A percentile compares a stretch with the other conserved stretches of the same genome.
Conservation (phyloP, 1,140 invertebrate species). For the Acyrthosiphon pisum region DNA sequence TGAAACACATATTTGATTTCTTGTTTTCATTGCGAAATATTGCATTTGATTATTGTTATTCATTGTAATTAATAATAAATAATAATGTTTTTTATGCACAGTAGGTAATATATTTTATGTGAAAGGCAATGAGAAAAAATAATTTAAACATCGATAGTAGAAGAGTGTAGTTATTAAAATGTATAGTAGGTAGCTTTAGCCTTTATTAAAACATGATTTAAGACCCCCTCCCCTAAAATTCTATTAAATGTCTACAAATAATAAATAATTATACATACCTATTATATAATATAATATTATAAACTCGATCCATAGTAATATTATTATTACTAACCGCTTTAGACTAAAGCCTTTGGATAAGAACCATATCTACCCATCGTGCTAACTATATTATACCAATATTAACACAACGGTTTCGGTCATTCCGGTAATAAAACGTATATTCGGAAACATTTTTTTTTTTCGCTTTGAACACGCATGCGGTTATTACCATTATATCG, state of each 20-base stretch:
- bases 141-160: neutral
- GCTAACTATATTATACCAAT: neutral
- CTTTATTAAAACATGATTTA: neutral
- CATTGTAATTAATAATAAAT: neutral
- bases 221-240: neutral
- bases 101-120: neutral
- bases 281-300: neutral
- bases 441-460: neutral
- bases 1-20: neutral
- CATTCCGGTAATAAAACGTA: neutral
- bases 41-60: neutral
- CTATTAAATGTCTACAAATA: neutral
- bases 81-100: neutral
- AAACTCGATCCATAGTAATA: neutral
- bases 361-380: neutral
- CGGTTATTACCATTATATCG: neutral
- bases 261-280: neutral
- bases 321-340: neutral
- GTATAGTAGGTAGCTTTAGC: neutral
- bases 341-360: neutral
- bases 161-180: neutral
- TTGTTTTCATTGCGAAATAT: neutral
- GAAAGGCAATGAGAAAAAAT: neutral
- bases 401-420: neutral
- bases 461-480: neutral